These are phyloP conservation scores for Cataglyphis hispanica DNA, from an alignment of 1,140 invertebrate genomes.

Conservation along the genomic window DNA sequence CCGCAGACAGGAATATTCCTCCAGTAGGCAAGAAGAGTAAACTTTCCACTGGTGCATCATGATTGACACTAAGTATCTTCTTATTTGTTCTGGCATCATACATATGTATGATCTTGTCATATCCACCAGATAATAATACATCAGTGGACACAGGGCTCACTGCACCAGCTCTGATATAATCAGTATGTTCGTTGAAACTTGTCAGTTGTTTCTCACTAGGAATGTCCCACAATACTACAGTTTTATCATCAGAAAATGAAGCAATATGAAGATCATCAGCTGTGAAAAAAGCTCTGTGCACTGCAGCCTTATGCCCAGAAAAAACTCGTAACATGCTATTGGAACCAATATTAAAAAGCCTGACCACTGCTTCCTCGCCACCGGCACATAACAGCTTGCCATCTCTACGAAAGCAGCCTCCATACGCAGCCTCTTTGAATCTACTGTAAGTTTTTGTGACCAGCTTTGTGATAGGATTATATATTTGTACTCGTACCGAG, in stretches of 20 bases:
- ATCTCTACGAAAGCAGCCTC: constrained; percentile 94
- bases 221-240: constrained; percentile 96
- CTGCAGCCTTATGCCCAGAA: constrained; percentile 87
- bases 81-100: constrained; percentile 94
- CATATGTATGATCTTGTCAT: constrained; percentile 96
- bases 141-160: constrained; percentile 92
- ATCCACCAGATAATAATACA: constrained; percentile 95
- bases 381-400: constrained; percentile 94
- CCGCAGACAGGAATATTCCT: constrained; percentile 96
- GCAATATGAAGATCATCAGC: constrained; percentile 92
- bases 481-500: constrained; percentile 96
- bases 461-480: constrained; percentile 95
- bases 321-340: constrained; percentile 91
- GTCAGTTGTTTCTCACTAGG: constrained; percentile 91
- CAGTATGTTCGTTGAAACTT: constrained; percentile 91
- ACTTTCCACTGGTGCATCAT: constrained; percentile 96
- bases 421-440: constrained; percentile 95
- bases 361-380: constrained; percentile 94
- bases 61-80: constrained; percentile 92
- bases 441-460: constrained; percentile 94
- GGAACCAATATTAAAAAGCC: constrained; percentile 95
- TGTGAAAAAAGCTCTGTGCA: constrained; percentile 95
- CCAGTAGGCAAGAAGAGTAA: constrained; percentile 96
- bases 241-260: constrained; percentile 98
- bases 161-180: constrained; percentile 94